Evolutionary conservation across 2,113 vertebrate genomes (phyloP), one percentile per base, ranked within the genome.

Genomic region (Platichthys stellatus): DNA sequence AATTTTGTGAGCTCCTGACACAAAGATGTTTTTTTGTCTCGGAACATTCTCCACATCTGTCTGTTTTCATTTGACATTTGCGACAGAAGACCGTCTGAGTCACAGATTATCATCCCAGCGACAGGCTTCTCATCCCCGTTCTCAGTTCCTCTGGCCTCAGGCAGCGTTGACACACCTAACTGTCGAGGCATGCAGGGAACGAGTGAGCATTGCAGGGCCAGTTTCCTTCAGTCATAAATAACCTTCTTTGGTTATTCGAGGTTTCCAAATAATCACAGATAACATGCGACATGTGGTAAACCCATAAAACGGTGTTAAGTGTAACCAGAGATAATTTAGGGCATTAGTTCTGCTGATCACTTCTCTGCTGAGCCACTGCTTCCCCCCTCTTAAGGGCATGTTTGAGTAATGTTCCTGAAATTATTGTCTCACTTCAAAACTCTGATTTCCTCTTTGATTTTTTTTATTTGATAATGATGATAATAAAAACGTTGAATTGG

Each of bases 381-480:
- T 7, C 31, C 31, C 31, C 31, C 5, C 31, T 6, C 31, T 31
- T 31, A 31, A 65, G 62, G 51, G 15, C 45, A 26, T 45, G 21
- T 58, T 5, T 13, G 12, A 57, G 18, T 1, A 3, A 26, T 69
- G 75, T 65, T 57, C 56, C 23, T 66, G 49, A 23, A 45, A 49
- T 43, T 54, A 12, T 76, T 69, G n/a, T 76, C 20, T 72, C 64
- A 49, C 71, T 13, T 69, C 24, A 17, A 54, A n/a, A 35, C 24
- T 15, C 4, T 23, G 6, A 66, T 86, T 82, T 8, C 20, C 6
- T 61, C 40, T 51, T 77, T 61, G 45, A 62, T 51, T 70, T 83
- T 83, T 58, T 23, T 1, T 24, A 24, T 24, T 24, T 24, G 24
- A 24, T 24, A 62, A 58, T 1, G 10, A 24, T 49, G 12, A 21